phyloP scores from a whole-genome alignment of 2,113 vertebrate species.

The Falcunculus frontatus region DNA sequence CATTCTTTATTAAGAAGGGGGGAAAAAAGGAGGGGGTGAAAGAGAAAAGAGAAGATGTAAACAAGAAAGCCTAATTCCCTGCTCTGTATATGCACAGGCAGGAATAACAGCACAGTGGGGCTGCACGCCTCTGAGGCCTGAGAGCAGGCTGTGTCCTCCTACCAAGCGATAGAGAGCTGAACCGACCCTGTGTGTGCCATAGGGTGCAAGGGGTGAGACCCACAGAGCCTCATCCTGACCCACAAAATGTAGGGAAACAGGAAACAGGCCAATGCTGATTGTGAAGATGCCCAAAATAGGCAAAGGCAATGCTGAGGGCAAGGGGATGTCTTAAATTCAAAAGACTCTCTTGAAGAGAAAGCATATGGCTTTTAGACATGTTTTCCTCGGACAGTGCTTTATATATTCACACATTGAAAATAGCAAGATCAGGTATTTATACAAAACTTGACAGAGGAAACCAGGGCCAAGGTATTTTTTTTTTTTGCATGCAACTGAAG shows the following conservation, averaged over 20 bases:
- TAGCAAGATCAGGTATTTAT: background rate
- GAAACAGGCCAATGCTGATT: background rate
- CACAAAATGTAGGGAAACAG: background rate
- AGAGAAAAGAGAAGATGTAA: slow-evolving; percentile 61
- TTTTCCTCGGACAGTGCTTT: background rate
- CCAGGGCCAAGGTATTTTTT: background rate
- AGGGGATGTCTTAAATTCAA: background rate
- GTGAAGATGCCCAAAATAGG: background rate
- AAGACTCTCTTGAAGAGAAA: background rate
- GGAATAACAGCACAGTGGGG: slow-evolving; percentile 1
- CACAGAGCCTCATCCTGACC: background rate
- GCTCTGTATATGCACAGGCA: background rate
- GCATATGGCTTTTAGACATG: background rate
- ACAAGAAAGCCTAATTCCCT: slow-evolving; percentile 47
- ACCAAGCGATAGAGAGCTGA: background rate
- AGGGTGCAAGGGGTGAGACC: background rate
- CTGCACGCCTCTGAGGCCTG: background rate
- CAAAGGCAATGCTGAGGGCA: background rate
- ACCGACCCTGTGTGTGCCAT: background rate
- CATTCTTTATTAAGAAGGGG: slow-evolving; percentile 34
- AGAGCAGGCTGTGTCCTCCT: background rate
- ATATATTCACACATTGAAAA: background rate
- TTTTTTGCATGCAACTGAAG: background rate
- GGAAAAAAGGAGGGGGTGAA: background rate
- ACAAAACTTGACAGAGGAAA: background rate